Conservation (phyloP, 2,888 invertebrate species). For the Dasysyrphus albostriatus region DNA sequence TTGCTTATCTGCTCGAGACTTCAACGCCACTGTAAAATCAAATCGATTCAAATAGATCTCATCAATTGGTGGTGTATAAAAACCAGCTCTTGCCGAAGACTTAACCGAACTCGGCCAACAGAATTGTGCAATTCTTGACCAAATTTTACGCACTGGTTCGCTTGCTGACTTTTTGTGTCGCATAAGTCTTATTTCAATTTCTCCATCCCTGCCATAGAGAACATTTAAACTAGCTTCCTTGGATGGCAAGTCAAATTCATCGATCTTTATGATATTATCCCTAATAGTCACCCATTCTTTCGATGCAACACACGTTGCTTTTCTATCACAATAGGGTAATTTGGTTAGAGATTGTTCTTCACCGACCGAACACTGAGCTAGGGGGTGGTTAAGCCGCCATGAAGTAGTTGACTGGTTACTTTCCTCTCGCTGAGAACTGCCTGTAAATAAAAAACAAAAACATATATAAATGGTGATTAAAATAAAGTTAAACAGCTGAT, state of each 20-base stretch:
- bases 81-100: constrained; percentile 71
- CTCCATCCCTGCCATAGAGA: constrained; percentile 71
- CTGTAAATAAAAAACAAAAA: constrained; percentile 78
- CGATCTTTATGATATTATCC: constrained; percentile 73
- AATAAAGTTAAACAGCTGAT: background rate
- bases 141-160: constrained; percentile 52
- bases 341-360: constrained; percentile 67
- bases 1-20: constrained; percentile 13
- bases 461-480: background rate
- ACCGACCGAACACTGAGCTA: constrained; percentile 45
- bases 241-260: constrained; percentile 75
- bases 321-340: constrained; percentile 51
- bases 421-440: constrained; percentile 82
- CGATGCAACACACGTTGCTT: constrained; percentile 33
- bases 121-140: constrained; percentile 43
- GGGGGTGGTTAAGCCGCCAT: constrained; percentile 66
- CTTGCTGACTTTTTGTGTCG: constrained; percentile 44
- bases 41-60: constrained; percentile 64
- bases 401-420: constrained; percentile 78
- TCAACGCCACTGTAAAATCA: constrained; percentile 51
- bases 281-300: constrained; percentile 12
- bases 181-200: constrained; percentile 75
- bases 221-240: constrained; percentile 77
- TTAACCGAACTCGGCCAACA: constrained; percentile 56
- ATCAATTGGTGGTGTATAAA: constrained; percentile 76